These are phyloP conservation scores for Eurytoma californica DNA, from an alignment of 2,888 invertebrate genomes.

Conservation along the genomic window DNA sequence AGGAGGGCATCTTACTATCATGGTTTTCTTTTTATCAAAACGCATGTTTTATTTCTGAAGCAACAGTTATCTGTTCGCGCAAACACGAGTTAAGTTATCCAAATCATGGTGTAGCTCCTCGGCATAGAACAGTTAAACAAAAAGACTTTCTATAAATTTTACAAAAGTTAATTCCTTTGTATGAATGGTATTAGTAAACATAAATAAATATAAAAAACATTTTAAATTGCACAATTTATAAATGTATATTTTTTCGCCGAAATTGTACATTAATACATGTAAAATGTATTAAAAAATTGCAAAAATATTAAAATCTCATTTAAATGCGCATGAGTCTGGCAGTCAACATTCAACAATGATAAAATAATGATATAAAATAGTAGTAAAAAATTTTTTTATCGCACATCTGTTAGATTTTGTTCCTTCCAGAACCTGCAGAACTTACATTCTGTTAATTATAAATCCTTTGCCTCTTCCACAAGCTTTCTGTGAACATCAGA, in stretches of 20 bases:
- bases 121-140: background rate
- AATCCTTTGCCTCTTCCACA: constrained; percentile 67
- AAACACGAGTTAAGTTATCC: background rate
- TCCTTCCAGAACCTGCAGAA: constrained; percentile 9
- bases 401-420: constrained; percentile 7
- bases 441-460: constrained; percentile 4
- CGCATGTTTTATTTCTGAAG: background rate
- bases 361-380: constrained; percentile 28
- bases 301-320: constrained; percentile 30
- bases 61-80: background rate
- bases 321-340: constrained; percentile 20
- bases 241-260: constrained; percentile 15
- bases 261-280: constrained; percentile 32
- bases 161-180: background rate
- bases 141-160: background rate
- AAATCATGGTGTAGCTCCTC: background rate
- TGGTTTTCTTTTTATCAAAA: too few relatives aligned
- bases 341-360: constrained; percentile 39
- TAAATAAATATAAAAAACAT: constrained; percentile 1
- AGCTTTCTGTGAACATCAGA: constrained; percentile 76
- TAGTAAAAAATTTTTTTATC: constrained; percentile 11
- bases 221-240: constrained; percentile 18
- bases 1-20: too few relatives aligned
- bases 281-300: constrained; percentile 38
- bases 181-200: background rate